Percentiles rank a stretch among this genome's conserved stretches.
These are phyloP conservation scores for Pantala flavescens DNA, from an alignment of 1,140 invertebrate species.

Conservation along the genomic window DNA sequence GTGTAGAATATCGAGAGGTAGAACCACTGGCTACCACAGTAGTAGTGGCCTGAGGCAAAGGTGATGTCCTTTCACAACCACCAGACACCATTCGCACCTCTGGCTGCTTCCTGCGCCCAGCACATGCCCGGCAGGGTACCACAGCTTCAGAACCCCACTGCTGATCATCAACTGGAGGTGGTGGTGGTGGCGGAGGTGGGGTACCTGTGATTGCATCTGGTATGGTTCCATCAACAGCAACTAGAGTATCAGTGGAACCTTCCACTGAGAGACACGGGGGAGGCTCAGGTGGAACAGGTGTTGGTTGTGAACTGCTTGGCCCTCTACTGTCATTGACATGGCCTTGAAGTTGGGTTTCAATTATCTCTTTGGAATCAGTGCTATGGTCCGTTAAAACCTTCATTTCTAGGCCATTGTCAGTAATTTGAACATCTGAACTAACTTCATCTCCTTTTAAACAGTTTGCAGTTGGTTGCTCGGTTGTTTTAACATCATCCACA, in stretches of 20 bases:
- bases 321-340: too few relatives aligned
- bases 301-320: background rate
- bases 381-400: too few relatives aligned
- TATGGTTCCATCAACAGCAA: constrained; percentile 22
- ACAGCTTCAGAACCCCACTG: background rate
- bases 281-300: background rate
- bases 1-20: constrained; percentile 30
- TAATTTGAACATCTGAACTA: too few relatives aligned
- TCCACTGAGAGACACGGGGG: constrained; percentile 31
- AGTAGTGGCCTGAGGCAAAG: background rate
- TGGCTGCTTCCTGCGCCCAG: constrained; percentile 19
- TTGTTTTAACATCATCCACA: constrained; percentile 11
- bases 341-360: too few relatives aligned
- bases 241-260: constrained; percentile 40
- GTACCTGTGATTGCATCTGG: constrained; percentile 13
- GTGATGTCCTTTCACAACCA: constrained; percentile 11
- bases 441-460: background rate
- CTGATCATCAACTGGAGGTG: background rate
- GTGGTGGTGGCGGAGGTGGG: background rate
- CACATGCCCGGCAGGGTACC: constrained; percentile 19
- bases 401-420: too few relatives aligned
- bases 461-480: too few relatives aligned
- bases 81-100: background rate
- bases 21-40: constrained; percentile 21
- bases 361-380: too few relatives aligned